Evolutionary conservation across 2,113 vertebrate species (phyloP), one percentile per base, ranked within the genome.

Genomic region (Speoplatyrhinus poulsoni): DNA sequence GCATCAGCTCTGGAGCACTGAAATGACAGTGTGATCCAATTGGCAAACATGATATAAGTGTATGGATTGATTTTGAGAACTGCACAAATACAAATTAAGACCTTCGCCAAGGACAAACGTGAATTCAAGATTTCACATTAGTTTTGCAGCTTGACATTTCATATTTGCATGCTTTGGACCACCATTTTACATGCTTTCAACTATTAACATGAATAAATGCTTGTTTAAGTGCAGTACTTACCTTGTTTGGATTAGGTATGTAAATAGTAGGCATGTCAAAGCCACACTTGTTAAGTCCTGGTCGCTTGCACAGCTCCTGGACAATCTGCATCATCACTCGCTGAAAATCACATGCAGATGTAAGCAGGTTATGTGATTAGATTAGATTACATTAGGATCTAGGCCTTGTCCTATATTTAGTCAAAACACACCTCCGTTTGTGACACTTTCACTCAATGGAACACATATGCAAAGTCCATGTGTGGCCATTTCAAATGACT

Each of bases 311-410:
- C 64, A 95, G 86, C 79, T 95, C 94, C 83, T 95, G 93, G 12
- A 95, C 94, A 8, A 95, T 95, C 87, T 95, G 94, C 94, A 95
- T 95, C 92, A 95, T 92, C 7, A 95, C 93, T 65, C 94, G 87
- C 94, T 95, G 82, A 58, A 47, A 78, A 32, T 1, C 49, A 79
- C 8, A 69, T 46, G 52, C 19, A 75, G 11, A 46, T 41, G 36
- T 2, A 15, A 56, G n/a, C 26, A 3, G 17, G 12, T 11, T 12
- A 59, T 55, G 19, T 16, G 7, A 15, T 12, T 2, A 19, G 13
- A 54, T n/a, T n/a, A n/a, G n/a, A n/a, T n/a, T n/a, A 52, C 55
- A 57, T 4, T 32, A 58, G 1, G 12, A 9, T 58, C 56, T n/a
- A 54, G 3, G 13, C 52, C n/a, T n/a, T 2, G 52, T 54, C n/a